Percentiles rank a stretch among this genome's conserved stretches.
These are phyloP conservation scores for Parasteatoda lunata DNA, from an alignment of 2,888 invertebrate species.

Conservation along the genomic window DNA sequence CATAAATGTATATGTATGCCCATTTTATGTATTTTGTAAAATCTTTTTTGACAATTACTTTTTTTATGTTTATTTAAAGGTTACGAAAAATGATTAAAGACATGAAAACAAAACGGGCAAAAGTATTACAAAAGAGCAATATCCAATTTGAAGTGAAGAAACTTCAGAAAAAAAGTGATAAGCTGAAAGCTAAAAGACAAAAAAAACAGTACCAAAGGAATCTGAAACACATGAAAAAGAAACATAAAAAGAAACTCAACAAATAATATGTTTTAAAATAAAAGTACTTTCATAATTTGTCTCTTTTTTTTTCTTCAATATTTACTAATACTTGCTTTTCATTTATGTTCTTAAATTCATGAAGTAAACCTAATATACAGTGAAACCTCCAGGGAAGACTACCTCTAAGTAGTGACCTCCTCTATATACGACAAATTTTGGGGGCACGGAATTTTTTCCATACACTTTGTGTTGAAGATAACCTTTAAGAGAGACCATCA, in stretches of 20 bases:
- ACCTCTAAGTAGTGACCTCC: too few relatives aligned
- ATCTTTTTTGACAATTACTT: neutral
- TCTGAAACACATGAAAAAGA: constrained; percentile 43
- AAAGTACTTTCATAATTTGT: too few relatives aligned
- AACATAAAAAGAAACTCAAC: constrained; percentile 33
- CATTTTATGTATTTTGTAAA: neutral
- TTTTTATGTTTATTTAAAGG: constrained; percentile 1
- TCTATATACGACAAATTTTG: too few relatives aligned
- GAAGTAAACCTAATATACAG: too few relatives aligned
- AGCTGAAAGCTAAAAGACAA: constrained; percentile 30
- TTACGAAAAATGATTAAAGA: constrained; percentile 41
- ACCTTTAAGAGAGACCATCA: too few relatives aligned
- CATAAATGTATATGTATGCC: neutral
- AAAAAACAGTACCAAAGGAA: constrained; percentile 6
- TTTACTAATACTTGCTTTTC: too few relatives aligned
- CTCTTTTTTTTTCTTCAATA: too few relatives aligned
- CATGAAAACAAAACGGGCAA: constrained; percentile 36
- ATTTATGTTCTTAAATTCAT: too few relatives aligned
- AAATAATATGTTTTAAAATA: neutral
- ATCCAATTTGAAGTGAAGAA: constrained; percentile 23
- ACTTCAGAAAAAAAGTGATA: constrained; percentile 36
- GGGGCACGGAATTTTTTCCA: too few relatives aligned
- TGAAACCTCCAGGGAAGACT: too few relatives aligned
- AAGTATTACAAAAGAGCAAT: constrained; percentile 35
- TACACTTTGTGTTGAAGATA: too few relatives aligned